Evolutionary conservation across 2,113 vertebrate species (phyloP).

Genomic region (Chroicocephalus ridibundus): DNA sequence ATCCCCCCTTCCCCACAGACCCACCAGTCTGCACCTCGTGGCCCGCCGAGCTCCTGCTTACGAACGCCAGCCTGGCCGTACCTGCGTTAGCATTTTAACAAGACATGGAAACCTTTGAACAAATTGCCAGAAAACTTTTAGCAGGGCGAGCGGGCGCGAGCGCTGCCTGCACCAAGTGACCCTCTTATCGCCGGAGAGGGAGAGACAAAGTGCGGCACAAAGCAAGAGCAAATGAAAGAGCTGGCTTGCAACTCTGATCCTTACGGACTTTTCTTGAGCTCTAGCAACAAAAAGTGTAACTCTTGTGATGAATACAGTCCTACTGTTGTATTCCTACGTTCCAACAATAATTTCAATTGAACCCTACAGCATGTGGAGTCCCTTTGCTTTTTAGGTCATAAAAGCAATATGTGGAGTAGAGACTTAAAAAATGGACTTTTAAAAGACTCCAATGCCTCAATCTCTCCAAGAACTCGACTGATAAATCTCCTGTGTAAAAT

Average conservation of each 20-base stretch:
- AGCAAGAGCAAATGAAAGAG: constrained; percentile 62
- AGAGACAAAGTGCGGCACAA: constrained; percentile 66
- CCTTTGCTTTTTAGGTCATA: constrained; percentile 74
- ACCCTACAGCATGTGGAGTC: constrained; percentile 69
- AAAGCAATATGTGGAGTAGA: constrained; percentile 68
- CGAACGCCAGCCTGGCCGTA: background rate
- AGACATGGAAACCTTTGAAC: constrained; percentile 47
- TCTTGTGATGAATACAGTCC: constrained; percentile 70
- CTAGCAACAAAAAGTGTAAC: constrained; percentile 65
- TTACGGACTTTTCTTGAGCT: constrained; percentile 64
- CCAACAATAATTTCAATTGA: constrained; percentile 74
- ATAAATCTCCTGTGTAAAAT: constrained; percentile 72
- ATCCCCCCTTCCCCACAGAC: background rate
- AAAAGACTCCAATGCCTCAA: constrained; percentile 69
- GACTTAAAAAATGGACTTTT: constrained; percentile 70
- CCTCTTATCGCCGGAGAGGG: constrained; percentile 37
- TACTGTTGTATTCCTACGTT: constrained; percentile 70
- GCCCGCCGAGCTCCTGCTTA: background rate
- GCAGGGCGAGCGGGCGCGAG: background rate
- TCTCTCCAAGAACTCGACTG: constrained; percentile 68
- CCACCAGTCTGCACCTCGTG: accelerated
- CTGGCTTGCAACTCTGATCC: constrained; percentile 67
- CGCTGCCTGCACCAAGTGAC: constrained; percentile 52
- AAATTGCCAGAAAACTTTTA: constrained; percentile 62
- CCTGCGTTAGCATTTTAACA: constrained; percentile 7